Evolutionary conservation across 1,140 invertebrate species (phyloP).

Genomic region (Copidosoma floridanum): DNA sequence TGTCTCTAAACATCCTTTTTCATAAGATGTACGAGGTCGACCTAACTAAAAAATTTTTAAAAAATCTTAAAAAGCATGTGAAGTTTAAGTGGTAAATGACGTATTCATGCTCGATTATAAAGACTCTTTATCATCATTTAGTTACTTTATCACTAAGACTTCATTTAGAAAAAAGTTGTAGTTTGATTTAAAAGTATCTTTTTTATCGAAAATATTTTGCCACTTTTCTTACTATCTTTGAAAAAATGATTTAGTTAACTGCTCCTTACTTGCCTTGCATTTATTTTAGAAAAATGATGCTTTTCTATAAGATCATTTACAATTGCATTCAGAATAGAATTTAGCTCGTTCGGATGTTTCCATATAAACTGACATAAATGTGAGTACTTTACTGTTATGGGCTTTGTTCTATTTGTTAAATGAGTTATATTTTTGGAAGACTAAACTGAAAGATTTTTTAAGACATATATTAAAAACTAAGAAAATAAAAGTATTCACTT

Average conservation of each 20-base stretch:
- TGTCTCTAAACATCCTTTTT: no score
- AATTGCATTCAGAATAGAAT: neutral
- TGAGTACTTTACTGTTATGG: neutral
- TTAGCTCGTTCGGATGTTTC: neutral
- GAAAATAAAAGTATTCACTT: neutral
- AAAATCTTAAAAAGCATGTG: no score
- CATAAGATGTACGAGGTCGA: no score
- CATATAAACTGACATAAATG: neutral
- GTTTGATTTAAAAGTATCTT: neutral
- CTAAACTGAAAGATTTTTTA: neutral
- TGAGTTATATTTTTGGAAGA: neutral
- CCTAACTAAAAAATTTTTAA: no score
- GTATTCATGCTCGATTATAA: no score
- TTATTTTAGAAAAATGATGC: neutral
- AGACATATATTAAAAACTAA: neutral
- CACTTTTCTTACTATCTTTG: neutral
- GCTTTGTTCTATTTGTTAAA: neutral
- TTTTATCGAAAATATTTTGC: neutral
- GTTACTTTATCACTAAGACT: no score
- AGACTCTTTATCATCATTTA: no score
- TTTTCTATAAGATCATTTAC: neutral
- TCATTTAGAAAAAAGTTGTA: neutral
- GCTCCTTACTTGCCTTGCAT: neutral
- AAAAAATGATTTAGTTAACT: no score
- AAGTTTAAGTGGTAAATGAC: no score